Conservation (phyloP, 2,113 vertebrate species). For the Uria aalge region DNA sequence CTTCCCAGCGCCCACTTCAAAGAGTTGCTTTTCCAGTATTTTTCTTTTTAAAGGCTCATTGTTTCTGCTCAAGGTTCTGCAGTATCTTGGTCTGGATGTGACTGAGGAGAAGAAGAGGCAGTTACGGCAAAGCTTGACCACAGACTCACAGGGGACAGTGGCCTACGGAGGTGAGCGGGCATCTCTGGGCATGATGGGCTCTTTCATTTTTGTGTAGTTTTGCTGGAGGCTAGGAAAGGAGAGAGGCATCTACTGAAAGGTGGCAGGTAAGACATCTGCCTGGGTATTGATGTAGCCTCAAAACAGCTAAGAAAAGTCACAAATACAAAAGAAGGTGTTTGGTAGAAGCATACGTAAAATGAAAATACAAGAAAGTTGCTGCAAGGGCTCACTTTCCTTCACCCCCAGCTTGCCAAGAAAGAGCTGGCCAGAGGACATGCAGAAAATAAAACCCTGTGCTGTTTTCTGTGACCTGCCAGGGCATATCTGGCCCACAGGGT, state of each 20-base stretch:
- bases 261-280: background rate
- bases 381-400: background rate
- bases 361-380: background rate
- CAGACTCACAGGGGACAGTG: slow-evolving; percentile 87
- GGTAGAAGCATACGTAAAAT: background rate
- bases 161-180: slow-evolving; percentile 83
- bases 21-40: background rate
- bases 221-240: background rate
- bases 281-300: background rate
- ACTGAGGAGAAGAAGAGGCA: slow-evolving; percentile 82
- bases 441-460: background rate
- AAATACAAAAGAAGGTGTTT: background rate
- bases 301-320: background rate
- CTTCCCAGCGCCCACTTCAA: background rate
- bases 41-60: background rate
- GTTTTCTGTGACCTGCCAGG: background rate
- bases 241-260: background rate
- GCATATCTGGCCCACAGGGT: background rate
- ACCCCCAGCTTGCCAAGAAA: background rate
- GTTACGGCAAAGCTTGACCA: slow-evolving; percentile 78
- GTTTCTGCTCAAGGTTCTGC: slow-evolving; percentile 77
- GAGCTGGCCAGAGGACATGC: background rate
- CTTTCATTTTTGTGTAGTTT: background rate
- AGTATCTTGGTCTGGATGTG: slow-evolving; percentile 84
- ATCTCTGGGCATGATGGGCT: accelerated